Evolutionary conservation across 2,797 vertebrate genomes (phyloP), one percentile per base, ranked within the genome.

Genomic region (Emydoidea blandingii): DNA sequence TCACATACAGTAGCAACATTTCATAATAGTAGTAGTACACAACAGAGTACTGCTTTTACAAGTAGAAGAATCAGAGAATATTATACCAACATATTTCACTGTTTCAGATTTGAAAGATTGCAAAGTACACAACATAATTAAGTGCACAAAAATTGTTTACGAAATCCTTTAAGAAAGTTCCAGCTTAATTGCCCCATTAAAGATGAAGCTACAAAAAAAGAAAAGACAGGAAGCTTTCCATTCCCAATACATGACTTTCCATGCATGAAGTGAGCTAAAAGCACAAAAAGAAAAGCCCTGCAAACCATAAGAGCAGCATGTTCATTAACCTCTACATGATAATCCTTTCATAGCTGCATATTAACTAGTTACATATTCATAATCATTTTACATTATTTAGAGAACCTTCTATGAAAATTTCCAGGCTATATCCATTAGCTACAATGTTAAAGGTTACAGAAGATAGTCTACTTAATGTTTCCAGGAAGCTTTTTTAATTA

Each of bases 311-410:
- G 98, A 98, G 98, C 98, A 98, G 98, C 96, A 88, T 98, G 98
- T 98, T 98, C 98, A 98, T 98, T 98, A 98, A 98, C 98, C 98
- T 98, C 98, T 97, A 98, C 98, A 98, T 96, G 98, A 98, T 98
- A 98, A 98, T 98, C 98, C 98, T 98, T 98, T 98, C 96, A 0
- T 98, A 97, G 98, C 98, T 98, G 98, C 98, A 98, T 98, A 98
- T 98, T 98, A 98, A 98, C 98, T 98, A 98, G 98, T 98, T 98
- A 98, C 98, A 98, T 98, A 98, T 98, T 98, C 98, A 98, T 98
- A 98, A 98, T 98, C 98, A 98, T 98, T 96, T 97, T 98, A 98
- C 98, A 98, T 98, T 98, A 98, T 98, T 98, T 98, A 98, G 98
- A 98, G 97, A 97, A 98, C 97, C 98, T 98, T 98, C 97, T 95